Base-by-base conservation (phyloP, 2,113 vertebrate species). In the Etia nguti region DNA sequence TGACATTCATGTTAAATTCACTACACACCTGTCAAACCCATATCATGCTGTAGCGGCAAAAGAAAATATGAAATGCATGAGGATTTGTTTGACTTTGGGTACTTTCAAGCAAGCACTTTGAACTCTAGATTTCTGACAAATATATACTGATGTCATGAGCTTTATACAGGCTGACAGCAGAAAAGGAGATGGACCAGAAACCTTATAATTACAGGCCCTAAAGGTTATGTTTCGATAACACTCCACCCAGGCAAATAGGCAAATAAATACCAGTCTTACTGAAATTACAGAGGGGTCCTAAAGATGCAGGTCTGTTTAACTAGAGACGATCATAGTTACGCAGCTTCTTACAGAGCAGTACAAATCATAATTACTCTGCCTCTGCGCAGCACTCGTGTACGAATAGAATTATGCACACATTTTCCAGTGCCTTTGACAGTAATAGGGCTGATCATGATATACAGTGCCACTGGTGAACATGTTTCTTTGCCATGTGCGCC, bases 401-500 rank as follows among this genome's bases (percentile, higher is more conserved):
- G 3, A 31, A 87, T 18, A 16, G 83, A 73, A 65, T 89, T 75
- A 82, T 15, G 41, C 22, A 16, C 15, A 73, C 31, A 18, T 88
- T 81, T 82, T 81, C 43, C 18, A 5, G 26, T 5, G 10, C 54
- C 50, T 89, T 86, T 87, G 77, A 86, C 56, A 24, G 68, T 75
- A 77, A 81, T 79, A 0, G 57, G 4, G 54, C 70, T n/a, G 20
- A 16, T 87, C 2, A 70, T 18, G 77, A 46, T 12, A 38, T 4
- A 59, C 22, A 4, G 36, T 2, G 10, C 38, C 41, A 4, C 10
- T n/a, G 73, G 6, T 77, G 38, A 70, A 41, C 20, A 12, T 41
- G 86, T 93, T 82, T 86, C 79, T 83, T 93, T 90, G 93, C 57
- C 55, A 20, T 89, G 83, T 89, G 77, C 83, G 88, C 91, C 95